Base-by-base conservation (phyloP, 64 coral and sea anemone species). In the Stichodactyla mertensii region DNA sequence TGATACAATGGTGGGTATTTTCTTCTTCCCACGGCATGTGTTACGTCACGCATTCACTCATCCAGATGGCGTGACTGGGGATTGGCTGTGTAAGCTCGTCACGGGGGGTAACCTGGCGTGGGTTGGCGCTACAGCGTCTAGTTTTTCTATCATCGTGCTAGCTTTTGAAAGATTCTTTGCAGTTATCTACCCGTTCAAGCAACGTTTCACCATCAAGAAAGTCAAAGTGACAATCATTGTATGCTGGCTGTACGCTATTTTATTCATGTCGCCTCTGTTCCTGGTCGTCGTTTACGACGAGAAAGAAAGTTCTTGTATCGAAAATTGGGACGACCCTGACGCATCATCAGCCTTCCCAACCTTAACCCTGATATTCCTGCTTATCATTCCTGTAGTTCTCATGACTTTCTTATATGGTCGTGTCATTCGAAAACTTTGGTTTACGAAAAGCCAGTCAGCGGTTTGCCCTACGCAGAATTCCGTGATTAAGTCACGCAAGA, bases 21-120 rank as follows among this genome's bases (percentile, higher is more conserved):
- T 85, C 57, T 85, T 85, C 14, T 85, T 85, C 83, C 83, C 83
- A 16, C 83, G 83, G 16, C 83, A 85, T 31, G 53, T 85, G 56
- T 55, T 85, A 36, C 83, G 56, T 64, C 83, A 85, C 55, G 83
- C 83, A 28, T 85, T 85, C 83, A 36, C 55, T 23, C 23, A 64
- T 62, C 83, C 60, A 16, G 1, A 58, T 9, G 55, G 60, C 15
- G 18, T 19, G 24, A 45, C n/a, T 16, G 83, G 55, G 60, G 83
- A 85, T 31, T 85, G 53, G 83, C 14, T 85, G 56, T 85, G 83
- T 51, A 85, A 85, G 15, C 13, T 85, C 14, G 20, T 85, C n/a
- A 85, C 83, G 16, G 83, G 83, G 15, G 83, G 56, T 22, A 85
- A 85, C 56, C 16, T 85, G 5, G 55, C 83, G 4, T 85, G 83